Evolutionary conservation across 2,888 invertebrate species (phyloP).

Genomic region (Nomada goodeniana): DNA sequence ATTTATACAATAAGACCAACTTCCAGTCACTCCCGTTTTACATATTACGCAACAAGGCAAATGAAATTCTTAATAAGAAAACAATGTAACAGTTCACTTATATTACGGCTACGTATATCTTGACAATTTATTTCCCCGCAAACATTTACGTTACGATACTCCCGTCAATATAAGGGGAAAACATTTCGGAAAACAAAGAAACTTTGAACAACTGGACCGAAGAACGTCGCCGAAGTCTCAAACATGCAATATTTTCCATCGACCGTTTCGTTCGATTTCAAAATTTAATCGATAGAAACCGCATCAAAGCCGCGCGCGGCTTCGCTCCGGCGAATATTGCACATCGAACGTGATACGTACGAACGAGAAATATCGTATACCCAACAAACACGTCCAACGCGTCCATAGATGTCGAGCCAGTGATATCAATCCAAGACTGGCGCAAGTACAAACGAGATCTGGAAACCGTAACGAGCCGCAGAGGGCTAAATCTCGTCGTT

Average conservation of each 20-base stretch:
- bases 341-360: neutral
- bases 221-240: neutral
- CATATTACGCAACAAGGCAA: too few species aligned
- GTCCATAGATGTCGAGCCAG: neutral
- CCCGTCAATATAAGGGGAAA: too few species aligned
- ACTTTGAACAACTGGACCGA: neutral
- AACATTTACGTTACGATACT: too few species aligned
- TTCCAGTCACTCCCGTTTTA: too few species aligned
- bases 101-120: too few species aligned
- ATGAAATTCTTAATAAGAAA: too few species aligned
- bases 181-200: neutral
- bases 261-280: too few species aligned
- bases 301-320: neutral
- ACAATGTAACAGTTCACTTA: too few species aligned
- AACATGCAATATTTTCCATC: too few species aligned
- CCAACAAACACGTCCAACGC: neutral
- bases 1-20: too few species aligned
- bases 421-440: slow-evolving; percentile 20
- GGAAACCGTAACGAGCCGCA: slow-evolving; percentile 42
- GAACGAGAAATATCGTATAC: neutral
- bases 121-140: too few species aligned
- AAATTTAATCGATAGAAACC: neutral
- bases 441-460: slow-evolving; percentile 15
- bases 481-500: slow-evolving; percentile 26
- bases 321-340: neutral